Base-by-base conservation (phyloP, 2,113 vertebrate genomes). In the Agelaius phoeniceus region DNA sequence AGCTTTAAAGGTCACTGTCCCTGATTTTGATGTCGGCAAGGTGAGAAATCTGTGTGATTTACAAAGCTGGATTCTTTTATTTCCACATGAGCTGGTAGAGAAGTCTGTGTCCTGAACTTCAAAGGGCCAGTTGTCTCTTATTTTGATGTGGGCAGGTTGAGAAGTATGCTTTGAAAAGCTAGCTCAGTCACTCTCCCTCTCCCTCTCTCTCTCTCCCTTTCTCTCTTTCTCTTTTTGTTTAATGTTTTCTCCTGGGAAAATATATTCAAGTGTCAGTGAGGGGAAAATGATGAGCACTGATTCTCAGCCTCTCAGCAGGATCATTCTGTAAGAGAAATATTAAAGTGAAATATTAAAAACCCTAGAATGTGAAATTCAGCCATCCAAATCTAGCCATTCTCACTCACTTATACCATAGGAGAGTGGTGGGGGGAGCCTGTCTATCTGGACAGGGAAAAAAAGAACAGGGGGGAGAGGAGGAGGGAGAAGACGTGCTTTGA, bases 281-380 rank as follows among this genome's bases (percentile, higher is more conserved):
- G 94, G 94, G 96, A 93, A 97, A 97, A 96, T 97, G 97, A 98
- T 73, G 91, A 97, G 96, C 94, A 96, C 78, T 7, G 95, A 96
- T 97, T 97, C 98, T 97, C 97, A 97, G 97, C 86, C 95, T 97
- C 98, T 97, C 98, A 98, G 98, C 97, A 97, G 98, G 97, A 98
- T 98, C 94, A 84, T 98, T 97, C 97, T 98, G 94, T 96, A 95
- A 94, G 89, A 97, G 96, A 97, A 97, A 98, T 98, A 98, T 98
- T 97, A 98, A 98, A 98, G 98, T 98, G 98, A 98, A 98, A 98
- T 98, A 98, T 98, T 98, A 97, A 98, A 98, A 97, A 96, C 96
- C 98, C 96, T 96, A 94, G 95, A 94, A 98, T 95, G 96, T 97
- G 97, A 98, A 97, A 96, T 98, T 95, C 85, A 90, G 97, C 95